These are phyloP conservation scores for Maniola jurtina DNA, from an alignment of 1,140 invertebrate genomes.

Conservation along the genomic window DNA sequence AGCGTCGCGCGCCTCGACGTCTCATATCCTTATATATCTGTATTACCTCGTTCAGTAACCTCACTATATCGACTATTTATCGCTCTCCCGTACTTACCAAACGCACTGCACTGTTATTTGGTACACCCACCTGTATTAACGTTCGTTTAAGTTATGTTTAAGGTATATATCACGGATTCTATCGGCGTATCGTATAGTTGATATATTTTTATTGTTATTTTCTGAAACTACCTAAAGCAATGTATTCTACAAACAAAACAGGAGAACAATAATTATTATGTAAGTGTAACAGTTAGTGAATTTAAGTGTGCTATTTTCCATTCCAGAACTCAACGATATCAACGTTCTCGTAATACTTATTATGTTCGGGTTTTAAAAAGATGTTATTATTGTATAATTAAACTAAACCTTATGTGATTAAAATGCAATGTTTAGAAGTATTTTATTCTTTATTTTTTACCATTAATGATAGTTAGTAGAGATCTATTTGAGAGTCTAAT, in stretches of 20 bases:
- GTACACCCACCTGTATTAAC: conserved; percentile 65
- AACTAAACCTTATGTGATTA: conserved; percentile 78
- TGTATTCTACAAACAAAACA: conserved; percentile 78
- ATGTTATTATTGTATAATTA: conserved; percentile 78
- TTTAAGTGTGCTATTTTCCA: conserved; percentile 79
- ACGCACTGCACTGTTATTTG: conserved; percentile 76
- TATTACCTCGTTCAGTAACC: conserved; percentile 73
- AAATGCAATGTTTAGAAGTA: conserved; percentile 79
- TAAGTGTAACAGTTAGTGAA: conserved; percentile 79
- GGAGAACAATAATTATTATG: conserved; percentile 79
- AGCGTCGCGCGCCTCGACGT: conserved; percentile 31
- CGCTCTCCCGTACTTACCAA: conserved; percentile 68
- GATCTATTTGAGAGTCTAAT: conserved; percentile 79
- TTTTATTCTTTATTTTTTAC: conserved; percentile 79
- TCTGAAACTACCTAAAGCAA: conserved; percentile 76
- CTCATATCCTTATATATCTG: conserved; percentile 52
- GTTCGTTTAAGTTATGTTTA: conserved; percentile 69
- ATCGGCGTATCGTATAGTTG: conserved; percentile 69
- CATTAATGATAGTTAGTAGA: conserved; percentile 78
- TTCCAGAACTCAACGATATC: conserved; percentile 79
- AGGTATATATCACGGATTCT: conserved; percentile 63
- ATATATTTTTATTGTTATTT: conserved; percentile 77
- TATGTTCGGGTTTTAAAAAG: conserved; percentile 76
- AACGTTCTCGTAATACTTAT: conserved; percentile 76
- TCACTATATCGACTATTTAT: conserved; percentile 68